Evolutionary conservation across 2,888 invertebrate genomes (phyloP).

Genomic region (Brachypalpus laphriformis): DNA sequence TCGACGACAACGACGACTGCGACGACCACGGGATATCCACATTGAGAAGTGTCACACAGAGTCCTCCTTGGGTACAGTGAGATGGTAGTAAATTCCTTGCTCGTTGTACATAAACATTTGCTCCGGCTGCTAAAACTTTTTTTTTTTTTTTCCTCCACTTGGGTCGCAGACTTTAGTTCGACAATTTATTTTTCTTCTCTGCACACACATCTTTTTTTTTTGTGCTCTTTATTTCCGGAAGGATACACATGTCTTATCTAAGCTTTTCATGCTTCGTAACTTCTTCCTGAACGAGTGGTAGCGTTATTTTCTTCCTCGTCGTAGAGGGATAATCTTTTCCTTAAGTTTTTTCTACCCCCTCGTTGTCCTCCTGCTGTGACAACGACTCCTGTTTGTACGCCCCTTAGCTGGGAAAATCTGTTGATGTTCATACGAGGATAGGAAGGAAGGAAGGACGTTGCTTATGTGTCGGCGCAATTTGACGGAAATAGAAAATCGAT

Average conservation of each 20-base stretch:
- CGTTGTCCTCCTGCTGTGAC: background rate
- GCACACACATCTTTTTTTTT: background rate
- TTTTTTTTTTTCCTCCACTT: conserved; percentile 36
- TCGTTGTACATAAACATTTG: conserved; percentile 66
- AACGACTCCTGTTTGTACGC: background rate
- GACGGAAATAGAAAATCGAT: conserved; percentile 68
- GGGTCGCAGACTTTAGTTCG: conserved; percentile 29
- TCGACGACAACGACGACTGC: conserved; percentile 69
- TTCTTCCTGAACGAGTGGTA: conserved; percentile 59
- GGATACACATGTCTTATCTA: conserved; percentile 74
- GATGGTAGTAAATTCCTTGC: conserved; percentile 55
- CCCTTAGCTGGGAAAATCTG: conserved; percentile 21
- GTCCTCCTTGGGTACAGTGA: conserved; percentile 1
- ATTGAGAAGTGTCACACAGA: conserved; percentile 54
- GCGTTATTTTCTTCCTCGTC: conserved; percentile 28
- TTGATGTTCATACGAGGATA: conserved; percentile 23
- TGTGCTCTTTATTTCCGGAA: conserved; percentile 70
- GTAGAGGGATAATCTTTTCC: conserved; percentile 55
- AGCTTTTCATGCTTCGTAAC: conserved; percentile 73
- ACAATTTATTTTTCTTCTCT: conserved; percentile 29
- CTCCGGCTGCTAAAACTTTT: background rate
- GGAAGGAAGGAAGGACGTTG: conserved; percentile 5
- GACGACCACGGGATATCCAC: conserved; percentile 63
- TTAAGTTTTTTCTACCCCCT: conserved; percentile 3
- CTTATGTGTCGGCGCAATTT: conserved; percentile 41